A percentile compares a stretch with the other conserved stretches of the same genome.
Conservation (phyloP, 2,888 invertebrate species). For the Andrena dorsata region DNA sequence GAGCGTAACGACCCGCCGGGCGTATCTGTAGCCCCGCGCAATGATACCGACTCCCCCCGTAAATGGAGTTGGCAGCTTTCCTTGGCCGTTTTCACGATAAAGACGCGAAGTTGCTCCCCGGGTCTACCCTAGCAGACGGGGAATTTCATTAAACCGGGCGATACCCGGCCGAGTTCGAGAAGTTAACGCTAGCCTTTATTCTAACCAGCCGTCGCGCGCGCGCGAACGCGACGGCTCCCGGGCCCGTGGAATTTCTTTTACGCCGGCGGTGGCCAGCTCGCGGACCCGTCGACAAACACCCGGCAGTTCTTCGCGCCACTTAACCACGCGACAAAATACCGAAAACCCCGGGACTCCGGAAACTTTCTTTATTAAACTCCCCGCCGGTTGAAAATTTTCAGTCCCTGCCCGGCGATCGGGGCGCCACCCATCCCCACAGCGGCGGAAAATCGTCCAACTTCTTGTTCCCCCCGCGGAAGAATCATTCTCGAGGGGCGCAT, state of each 20-base stretch:
- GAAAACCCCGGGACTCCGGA: conserved; percentile 22
- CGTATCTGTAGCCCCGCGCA: conserved; percentile 62
- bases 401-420: neutral
- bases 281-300: conserved; percentile 22
- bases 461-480: neutral
- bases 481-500: neutral
- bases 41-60: conserved; percentile 63
- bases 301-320: conserved; percentile 4
- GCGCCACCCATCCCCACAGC: neutral
- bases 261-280: conserved; percentile 22
- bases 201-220: conserved; percentile 28
- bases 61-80: conserved; percentile 68
- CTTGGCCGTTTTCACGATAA: conserved; percentile 68
- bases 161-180: conserved; percentile 59
- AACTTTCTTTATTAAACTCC: conserved; percentile 47
- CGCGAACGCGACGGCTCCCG: neutral
- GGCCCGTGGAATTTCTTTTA: conserved; percentile 46
- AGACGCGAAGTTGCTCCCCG: conserved; percentile 59
- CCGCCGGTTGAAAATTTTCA: neutral
- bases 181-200: conserved; percentile 62
- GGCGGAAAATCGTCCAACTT: neutral
- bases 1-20: conserved; percentile 62
- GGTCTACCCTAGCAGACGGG: conserved; percentile 63
- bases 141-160: conserved; percentile 71
- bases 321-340: conserved; percentile 37